Evolutionary conservation across 2,888 invertebrate species (phyloP), one percentile per base, ranked within the genome.

Genomic region (Leptopilina syphax): DNA sequence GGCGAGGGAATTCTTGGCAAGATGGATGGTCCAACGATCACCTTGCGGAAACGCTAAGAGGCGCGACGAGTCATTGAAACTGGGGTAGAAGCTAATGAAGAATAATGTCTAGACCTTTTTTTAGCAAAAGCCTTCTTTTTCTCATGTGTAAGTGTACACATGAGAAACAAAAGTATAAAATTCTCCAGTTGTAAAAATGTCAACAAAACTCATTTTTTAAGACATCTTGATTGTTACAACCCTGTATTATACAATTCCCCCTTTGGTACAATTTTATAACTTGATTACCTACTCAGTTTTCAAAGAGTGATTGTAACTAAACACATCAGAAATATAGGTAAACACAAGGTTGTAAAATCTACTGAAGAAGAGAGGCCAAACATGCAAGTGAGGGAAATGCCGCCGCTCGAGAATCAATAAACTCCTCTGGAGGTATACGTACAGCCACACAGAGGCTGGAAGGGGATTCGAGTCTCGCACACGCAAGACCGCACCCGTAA

Each of bases 31-130:
- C 84, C 79, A 79, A 78, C 84, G 88, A 89, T 87, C 88, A 81
- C 87, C 84, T 83, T 80, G 85, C 84, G 85, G 86, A 88, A 87
- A 90, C 87, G 89, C 86, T 90, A 91, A 91, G 88, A 90, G 90
- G 87, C 90, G 89, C 88, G 88, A 91, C 90, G 90, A 89, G 88
- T 90, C 90, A 90, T 91, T 91, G 91, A 91, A 90, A 90, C 89
- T 88, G 87, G 87, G 87, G 84, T 84, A 79, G 79, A 82, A 82
- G 82, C 86, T 90, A 91, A 91, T 90, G 90, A 91, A 91, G 91
- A 91, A 85, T 91, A 91, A 91, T 91, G 85, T 82, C 66, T 41
- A 44, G 27, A 60, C 73, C 54, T 41, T 65, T 27, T 27, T 18
- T 18, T 18, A 18, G 18, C 18, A 18, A 18, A 18, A 18, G 18